Evolutionary conservation across 37 sponge, comb jelly and placozoan genomes (phyloP).

Genomic region (Hormiphora californensis): DNA sequence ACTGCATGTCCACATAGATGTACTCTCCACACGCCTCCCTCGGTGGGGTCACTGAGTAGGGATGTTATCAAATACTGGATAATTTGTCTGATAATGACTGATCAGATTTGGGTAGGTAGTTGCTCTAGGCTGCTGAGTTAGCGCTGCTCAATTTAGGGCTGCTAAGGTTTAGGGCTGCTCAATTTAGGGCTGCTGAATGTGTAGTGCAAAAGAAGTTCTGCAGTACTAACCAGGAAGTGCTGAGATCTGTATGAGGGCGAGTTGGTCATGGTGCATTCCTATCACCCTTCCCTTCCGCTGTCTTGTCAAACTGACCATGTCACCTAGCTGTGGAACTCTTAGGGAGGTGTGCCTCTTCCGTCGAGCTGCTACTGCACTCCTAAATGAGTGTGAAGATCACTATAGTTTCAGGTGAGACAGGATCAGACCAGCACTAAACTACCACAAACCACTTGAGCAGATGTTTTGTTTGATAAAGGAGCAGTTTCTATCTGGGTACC

Average conservation of each 20-base stretch:
- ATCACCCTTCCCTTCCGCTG: constrained; percentile 3
- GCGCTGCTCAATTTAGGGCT: too few species aligned
- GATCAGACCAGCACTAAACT: too few species aligned
- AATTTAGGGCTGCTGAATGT: too few species aligned
- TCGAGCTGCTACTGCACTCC: constrained; percentile 23
- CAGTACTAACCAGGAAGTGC: constrained; percentile 45
- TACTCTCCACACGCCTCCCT: constrained; percentile 24
- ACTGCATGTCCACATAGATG: constrained; percentile 33
- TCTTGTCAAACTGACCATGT: constrained; percentile 2
- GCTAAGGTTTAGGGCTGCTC: too few species aligned
- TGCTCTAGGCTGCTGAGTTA: too few species aligned
- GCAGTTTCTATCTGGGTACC: too few species aligned
- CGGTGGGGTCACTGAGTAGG: background rate
- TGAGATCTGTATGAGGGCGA: constrained; percentile 17
- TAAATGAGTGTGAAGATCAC: background rate
- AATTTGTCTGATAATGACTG: too few species aligned
- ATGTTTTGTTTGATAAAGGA: too few species aligned
- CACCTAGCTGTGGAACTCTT: background rate
- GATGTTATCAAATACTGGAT: too few species aligned
- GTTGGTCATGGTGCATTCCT: constrained; percentile 5
- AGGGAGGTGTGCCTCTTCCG: background rate
- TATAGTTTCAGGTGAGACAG: background rate
- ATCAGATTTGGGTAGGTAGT: too few species aligned
- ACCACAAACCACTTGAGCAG: too few species aligned
- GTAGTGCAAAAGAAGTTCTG: too few species aligned